These are phyloP conservation scores for Temnothorax ravouxi DNA, from an alignment of 2,888 invertebrate species.

Conservation along the genomic window DNA sequence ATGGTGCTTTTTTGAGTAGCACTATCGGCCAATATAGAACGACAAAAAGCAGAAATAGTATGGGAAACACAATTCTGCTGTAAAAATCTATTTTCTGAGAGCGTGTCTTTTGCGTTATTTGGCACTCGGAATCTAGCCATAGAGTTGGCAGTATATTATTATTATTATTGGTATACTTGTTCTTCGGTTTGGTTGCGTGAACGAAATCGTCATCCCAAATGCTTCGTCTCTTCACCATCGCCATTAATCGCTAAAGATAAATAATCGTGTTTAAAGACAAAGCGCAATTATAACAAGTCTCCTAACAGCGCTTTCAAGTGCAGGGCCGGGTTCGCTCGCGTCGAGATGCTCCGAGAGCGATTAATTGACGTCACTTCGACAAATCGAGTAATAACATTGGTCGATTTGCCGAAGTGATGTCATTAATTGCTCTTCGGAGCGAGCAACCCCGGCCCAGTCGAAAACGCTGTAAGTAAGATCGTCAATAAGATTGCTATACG, in stretches of 20 bases:
- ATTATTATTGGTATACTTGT: slow-evolving; percentile 70
- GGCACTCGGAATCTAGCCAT: slow-evolving; percentile 84
- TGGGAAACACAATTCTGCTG: slow-evolving; percentile 92
- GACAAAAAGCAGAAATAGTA: slow-evolving; percentile 92
- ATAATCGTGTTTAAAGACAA: not conserved
- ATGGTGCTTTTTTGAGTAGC: slow-evolving; percentile 89
- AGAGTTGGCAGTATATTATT: slow-evolving; percentile 83
- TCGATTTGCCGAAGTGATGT: too few relatives aligned
- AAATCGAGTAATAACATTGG: too few relatives aligned
- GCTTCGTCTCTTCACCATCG: slow-evolving; percentile 90
- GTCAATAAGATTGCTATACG: not conserved
- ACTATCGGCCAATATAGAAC: slow-evolving; percentile 93
- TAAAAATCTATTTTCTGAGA: slow-evolving; percentile 93
- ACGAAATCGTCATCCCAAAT: slow-evolving; percentile 81
- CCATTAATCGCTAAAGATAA: slow-evolving; percentile 88
- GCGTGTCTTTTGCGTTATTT: slow-evolving; percentile 87
- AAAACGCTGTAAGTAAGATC: too few relatives aligned
- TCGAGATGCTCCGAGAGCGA: too few relatives aligned
- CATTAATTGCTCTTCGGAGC: too few relatives aligned
- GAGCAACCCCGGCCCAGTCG: too few relatives aligned
- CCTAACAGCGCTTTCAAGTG: too few relatives aligned
- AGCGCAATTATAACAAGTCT: not conserved
- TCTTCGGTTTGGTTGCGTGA: slow-evolving; percentile 73
- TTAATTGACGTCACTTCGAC: too few relatives aligned
- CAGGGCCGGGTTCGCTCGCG: too few relatives aligned